Evolutionary conservation across 2,113 vertebrate species (phyloP).

Genomic region (Triplophysa rosa): DNA sequence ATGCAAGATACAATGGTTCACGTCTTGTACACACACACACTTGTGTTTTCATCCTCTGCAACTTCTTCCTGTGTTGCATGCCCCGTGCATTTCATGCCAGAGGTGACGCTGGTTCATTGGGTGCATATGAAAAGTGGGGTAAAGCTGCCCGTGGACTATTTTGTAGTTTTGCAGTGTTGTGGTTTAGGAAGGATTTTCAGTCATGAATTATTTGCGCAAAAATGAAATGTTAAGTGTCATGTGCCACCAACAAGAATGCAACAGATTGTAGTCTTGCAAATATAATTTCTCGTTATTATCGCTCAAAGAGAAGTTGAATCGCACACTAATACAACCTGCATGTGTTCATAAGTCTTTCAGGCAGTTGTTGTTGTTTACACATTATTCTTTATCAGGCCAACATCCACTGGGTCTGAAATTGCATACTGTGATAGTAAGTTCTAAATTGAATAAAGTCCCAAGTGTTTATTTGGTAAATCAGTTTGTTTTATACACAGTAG

Average conservation of each 20-base stretch:
- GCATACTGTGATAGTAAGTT: no score
- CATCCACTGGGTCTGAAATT: no score
- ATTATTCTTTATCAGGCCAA: neutral
- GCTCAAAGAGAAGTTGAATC: neutral
- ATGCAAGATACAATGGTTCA: slow-evolving; percentile 17
- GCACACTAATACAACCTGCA: neutral
- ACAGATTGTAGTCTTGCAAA: neutral
- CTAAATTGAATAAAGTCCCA: no score
- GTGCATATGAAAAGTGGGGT: neutral
- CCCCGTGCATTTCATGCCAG: slow-evolving; percentile 1
- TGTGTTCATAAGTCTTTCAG: neutral
- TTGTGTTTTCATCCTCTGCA: slow-evolving; percentile 13
- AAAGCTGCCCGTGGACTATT: neutral
- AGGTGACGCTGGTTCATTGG: neutral
- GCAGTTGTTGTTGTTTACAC: neutral
- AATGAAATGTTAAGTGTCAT: neutral
- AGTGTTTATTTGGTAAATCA: no score
- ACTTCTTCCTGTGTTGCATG: slow-evolving; percentile 19
- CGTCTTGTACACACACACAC: slow-evolving; percentile 19
- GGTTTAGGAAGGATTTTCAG: neutral
- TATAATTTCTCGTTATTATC: neutral
- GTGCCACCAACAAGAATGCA: neutral
- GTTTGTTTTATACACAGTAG: no score
- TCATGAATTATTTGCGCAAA: neutral
- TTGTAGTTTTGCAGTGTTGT: neutral